Evolutionary conservation across 2,797 vertebrate species (phyloP).

Genomic region (Chrosomus eos): DNA sequence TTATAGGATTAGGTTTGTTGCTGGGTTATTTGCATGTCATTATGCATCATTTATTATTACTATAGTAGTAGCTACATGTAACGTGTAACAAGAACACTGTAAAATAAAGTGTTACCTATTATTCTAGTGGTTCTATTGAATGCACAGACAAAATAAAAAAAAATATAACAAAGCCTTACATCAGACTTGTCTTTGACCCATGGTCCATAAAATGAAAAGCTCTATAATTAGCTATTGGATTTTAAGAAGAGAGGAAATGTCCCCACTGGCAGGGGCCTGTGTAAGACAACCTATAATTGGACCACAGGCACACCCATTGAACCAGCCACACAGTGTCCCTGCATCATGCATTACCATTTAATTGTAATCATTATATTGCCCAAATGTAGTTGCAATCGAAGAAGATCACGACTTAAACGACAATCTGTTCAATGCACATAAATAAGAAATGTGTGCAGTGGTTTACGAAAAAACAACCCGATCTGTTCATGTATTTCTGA

Average conservation of each 20-base stretch:
- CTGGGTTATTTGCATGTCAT: too few species aligned
- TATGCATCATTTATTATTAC: too few species aligned
- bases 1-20: too few species aligned
- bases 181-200: conserved; percentile 40
- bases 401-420: not conserved
- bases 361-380: conserved; percentile 43
- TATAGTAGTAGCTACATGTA: too few species aligned
- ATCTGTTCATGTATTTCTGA: conserved; percentile 26
- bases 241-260: conserved; percentile 36
- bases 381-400: conserved; percentile 33
- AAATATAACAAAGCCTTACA: conserved; percentile 23
- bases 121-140: not conserved
- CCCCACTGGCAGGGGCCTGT: conserved; percentile 43
- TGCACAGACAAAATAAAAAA: not conserved
- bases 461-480: not conserved
- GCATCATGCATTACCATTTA: conserved; percentile 42
- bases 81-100: too few species aligned
- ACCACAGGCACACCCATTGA: conserved; percentile 45
- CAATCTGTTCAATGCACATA: conserved; percentile 28
- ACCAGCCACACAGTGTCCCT: conserved; percentile 31
- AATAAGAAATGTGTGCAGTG: conserved; percentile 4
- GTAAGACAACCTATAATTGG: conserved; percentile 55
- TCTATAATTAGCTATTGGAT: conserved; percentile 49
- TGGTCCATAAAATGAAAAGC: conserved; percentile 45
- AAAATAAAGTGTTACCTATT: too few species aligned